Percentiles rank a stretch among this genome's conserved stretches.
Evolutionary conservation across 2,113 vertebrate genomes (phyloP).

Genomic region (Mormoops blainvillei): DNA sequence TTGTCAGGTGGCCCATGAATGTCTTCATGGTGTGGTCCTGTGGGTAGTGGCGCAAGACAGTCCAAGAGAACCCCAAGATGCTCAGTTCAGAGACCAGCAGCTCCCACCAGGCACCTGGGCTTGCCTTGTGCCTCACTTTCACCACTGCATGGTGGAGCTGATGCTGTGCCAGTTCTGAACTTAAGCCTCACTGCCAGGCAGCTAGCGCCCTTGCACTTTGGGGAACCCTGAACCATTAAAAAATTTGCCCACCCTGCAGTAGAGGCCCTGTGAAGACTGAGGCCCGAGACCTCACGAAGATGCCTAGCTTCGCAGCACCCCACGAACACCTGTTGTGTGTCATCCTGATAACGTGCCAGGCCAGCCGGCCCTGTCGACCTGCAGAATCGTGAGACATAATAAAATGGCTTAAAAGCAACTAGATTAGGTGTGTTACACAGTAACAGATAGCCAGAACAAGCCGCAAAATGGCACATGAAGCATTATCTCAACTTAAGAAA

Average conservation of each 20-base stretch:
- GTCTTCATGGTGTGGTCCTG: conserved; percentile 98
- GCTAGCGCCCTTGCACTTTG: neutral
- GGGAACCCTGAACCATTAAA: neutral
- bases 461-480: neutral
- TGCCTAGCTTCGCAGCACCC: neutral
- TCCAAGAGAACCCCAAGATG: conserved; percentile 95
- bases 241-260: fast-evolving
- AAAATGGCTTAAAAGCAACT: neutral
- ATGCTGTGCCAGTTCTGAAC: neutral
- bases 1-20: conserved; percentile 96
- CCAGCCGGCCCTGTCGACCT: no score
- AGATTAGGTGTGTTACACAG: neutral
- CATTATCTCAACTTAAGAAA: neutral
- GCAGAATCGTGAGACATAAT: neutral
- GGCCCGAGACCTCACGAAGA: fast-evolving
- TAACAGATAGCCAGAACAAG: neutral
- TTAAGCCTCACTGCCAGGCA: neutral
- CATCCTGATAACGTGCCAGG: fast-evolving
- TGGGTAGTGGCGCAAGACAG: conserved; percentile 92
- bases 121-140: neutral
- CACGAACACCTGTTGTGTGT: fast-evolving
- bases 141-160: no score
- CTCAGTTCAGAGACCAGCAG: conserved; percentile 96
- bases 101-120: neutral
- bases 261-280: neutral